Percentiles rank a stretch among this genome's conserved stretches.
phyloP scores from a whole-genome alignment of 2,888 invertebrate species.

The Strigamia transsilvanica region DNA sequence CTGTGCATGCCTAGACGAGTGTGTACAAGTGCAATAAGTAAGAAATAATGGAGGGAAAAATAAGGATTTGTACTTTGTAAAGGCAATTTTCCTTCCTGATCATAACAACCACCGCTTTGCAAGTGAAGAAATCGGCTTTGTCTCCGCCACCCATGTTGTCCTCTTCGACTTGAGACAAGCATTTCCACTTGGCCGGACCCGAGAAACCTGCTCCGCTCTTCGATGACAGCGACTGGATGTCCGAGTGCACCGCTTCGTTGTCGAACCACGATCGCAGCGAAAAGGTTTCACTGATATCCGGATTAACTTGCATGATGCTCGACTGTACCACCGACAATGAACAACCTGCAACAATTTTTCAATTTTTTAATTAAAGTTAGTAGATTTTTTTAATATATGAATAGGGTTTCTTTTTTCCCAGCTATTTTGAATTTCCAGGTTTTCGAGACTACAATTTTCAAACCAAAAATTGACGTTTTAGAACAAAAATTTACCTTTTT shows the following conservation, averaged over 20 bases:
- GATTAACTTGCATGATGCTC: constrained; percentile 76
- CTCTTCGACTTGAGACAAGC: constrained; percentile 77
- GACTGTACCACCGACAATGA: constrained; percentile 62
- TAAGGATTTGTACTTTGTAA: too few relatives aligned
- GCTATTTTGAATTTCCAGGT: too few relatives aligned
- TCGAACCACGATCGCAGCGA: constrained; percentile 91
- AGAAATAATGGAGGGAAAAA: too few relatives aligned
- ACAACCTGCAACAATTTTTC: constrained; percentile 59
- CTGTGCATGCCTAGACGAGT: too few relatives aligned
- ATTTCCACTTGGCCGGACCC: constrained; percentile 74
- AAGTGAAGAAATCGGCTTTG: constrained; percentile 81
- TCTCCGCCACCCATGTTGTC: constrained; percentile 72
- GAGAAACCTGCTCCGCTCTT: constrained; percentile 61
- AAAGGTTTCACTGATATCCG: constrained; percentile 87
- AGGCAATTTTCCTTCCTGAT: constrained; percentile 83
- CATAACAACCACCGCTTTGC: constrained; percentile 80
- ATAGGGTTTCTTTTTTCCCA: too few relatives aligned
- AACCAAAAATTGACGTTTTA: too few relatives aligned
- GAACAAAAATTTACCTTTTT: too few relatives aligned
- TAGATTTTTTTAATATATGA: too few relatives aligned
- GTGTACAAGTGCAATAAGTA: too few relatives aligned
- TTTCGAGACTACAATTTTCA: too few relatives aligned
- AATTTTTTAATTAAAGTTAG: too few relatives aligned
- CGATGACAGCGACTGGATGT: constrained; percentile 69
- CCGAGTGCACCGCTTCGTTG: constrained; percentile 74